A percentile compares a stretch with the other conserved stretches of the same genome.
phyloP scores from a whole-genome alignment of 2,797 vertebrate genomes.

The Podargus strigoides region DNA sequence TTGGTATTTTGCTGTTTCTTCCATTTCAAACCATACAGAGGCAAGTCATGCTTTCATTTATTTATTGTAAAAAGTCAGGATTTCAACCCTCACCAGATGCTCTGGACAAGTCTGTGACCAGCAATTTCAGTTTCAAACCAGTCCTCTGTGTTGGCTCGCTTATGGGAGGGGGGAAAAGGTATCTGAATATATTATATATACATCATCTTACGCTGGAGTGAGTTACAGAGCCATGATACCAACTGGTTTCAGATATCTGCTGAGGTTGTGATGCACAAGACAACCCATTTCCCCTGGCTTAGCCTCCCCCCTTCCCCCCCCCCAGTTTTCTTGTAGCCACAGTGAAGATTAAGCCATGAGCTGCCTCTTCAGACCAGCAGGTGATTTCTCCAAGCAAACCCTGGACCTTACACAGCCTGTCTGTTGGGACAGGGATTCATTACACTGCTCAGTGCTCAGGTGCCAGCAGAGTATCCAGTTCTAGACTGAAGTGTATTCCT shows the following conservation, averaged over 20 bases:
- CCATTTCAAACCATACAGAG: background rate
- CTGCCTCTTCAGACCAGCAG: background rate
- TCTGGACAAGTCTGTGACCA: background rate
- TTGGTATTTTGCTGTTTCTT: background rate
- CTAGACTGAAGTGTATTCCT: background rate
- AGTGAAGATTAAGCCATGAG: background rate
- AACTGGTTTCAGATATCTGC: background rate
- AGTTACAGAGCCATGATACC: background rate
- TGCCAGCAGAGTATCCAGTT: background rate
- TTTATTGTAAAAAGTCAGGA: background rate
- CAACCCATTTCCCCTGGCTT: background rate
- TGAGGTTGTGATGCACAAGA: background rate
- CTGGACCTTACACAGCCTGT: background rate
- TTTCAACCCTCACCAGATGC: background rate
- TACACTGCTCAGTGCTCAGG: background rate
- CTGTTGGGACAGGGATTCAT: background rate
- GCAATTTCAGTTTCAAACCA: background rate
- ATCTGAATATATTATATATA: background rate
- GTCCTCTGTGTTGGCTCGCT: background rate
- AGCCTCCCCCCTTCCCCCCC: background rate
- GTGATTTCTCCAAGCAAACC: background rate
- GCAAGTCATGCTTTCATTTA: background rate
- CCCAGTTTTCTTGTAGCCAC: background rate
- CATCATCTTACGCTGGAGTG: background rate
- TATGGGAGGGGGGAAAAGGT: background rate